Evolutionary conservation across 2,888 invertebrate genomes (phyloP), one percentile per base, ranked within the genome.

Genomic region (Piscicola geometra): DNA sequence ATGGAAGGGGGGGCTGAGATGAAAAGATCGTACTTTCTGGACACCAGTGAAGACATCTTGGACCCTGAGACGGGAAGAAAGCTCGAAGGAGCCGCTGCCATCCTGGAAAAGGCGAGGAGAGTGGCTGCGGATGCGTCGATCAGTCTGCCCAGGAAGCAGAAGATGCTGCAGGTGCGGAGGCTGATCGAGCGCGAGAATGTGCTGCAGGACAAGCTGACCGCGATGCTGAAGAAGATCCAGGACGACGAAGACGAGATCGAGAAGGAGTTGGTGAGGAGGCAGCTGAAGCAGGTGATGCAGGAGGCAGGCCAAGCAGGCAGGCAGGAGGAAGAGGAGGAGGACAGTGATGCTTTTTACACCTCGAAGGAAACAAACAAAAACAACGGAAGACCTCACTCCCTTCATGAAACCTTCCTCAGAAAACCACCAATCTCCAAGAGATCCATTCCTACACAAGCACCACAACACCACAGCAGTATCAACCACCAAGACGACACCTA

Each of bases 91-190:
- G 33, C 60, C 21, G 73, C 73, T 28, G 73, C 73, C 35, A 73
- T 73, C 35, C 33, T 73, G 9, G 73, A 73, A 73, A 73, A 73
- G 35, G 73, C 73, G n/a, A 60, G 73, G 33, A 9, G 52, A 1
- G 28, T 73, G 35, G 56, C 73, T 15, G 73, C 56, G 56, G 33
- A 73, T 33, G 60, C 73, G 15, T 30, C 30, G 2, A 21, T 64
- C 25, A 73, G n/a, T n/a, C 1, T 64, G 1, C 73, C 73, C 21
- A 56, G 36, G 64, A 56, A 52, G 28, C 60, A 64, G 33, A 60
- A 64, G 18, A 56, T 73, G 73, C 21, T 73, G 2, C 47, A 47
- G 25, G 25, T 73, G n/a, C 60, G 41, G 64, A 73, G 36, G 33
- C 33, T 73, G n/a, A 52, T 73, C 18, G 73, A 73, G 12, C 60